Base-by-base conservation (phyloP, 2,113 vertebrate species). In the Ovibos moschatus region DNA sequence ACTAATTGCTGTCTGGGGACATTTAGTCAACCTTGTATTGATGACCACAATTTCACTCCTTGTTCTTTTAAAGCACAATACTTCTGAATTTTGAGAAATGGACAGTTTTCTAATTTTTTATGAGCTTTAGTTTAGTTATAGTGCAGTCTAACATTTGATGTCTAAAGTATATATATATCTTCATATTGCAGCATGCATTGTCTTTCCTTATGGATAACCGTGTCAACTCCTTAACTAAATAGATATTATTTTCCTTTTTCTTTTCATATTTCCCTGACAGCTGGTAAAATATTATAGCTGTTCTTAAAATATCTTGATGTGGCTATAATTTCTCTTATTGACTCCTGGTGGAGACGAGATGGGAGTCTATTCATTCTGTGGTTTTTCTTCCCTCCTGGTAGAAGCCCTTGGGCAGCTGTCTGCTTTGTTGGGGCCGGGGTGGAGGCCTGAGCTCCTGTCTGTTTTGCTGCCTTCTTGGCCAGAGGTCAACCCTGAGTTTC, bases 391-490 rank as follows among this genome's bases (percentile, higher is more conserved):
- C 6, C 1, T 74, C 12, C 7, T 21, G 33, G 45, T 51, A 19
- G 15, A 36, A 84, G 43, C 76, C 28, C 86, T 30, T 7, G 25
- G 88, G 85, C 55, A 30, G 71, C 92, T 90, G 62, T 84, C 74
- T 86, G 91, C 67, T 27, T 74, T 36, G 2, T 12, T 76, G 40
- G 82, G 76, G 83, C 43, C 7, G 1, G 45, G 71, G 53, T 30
- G 60, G 82, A 50, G 55, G 78, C 21, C 74, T 40, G 83, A 95
- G 91, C 60, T 94, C 28, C 91, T 40, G 23, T 51, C 50, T 79
- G 27, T 71, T 90, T 87, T 85, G 89, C 76, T 93, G 47, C 51
- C 16, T 82, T 96, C 92, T 93, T 84, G 87, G 67, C 76, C 58
- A 90, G 36, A 81, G 64, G 27, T 40, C 87, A 93, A 89, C 5